Conservation (phyloP, 2,113 vertebrate genomes). For the Nibea albiflora region DNA sequence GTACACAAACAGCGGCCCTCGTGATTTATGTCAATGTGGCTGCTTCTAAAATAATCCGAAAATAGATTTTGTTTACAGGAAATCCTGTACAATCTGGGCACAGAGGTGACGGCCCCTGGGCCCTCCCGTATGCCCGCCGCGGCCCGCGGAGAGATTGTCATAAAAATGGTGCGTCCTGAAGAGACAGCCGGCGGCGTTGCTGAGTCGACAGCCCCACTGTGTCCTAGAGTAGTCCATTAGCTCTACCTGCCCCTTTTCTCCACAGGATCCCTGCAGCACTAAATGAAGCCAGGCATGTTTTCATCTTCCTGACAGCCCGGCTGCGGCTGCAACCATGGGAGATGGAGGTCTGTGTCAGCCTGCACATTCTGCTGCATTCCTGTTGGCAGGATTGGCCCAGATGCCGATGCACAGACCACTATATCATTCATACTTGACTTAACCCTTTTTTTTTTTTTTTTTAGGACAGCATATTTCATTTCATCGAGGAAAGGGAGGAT, state of each 20-base stretch:
- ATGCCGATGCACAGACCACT: constrained; percentile 55
- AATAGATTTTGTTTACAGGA: constrained; percentile 74
- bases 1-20: constrained; percentile 20
- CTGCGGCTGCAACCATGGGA: constrained; percentile 67
- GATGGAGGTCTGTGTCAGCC: constrained; percentile 72
- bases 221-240: constrained; percentile 81
- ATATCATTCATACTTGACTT: constrained; percentile 42
- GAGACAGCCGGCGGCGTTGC: constrained; percentile 73
- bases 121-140: constrained; percentile 21
- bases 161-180: constrained; percentile 68
- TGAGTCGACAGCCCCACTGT: constrained; percentile 80
- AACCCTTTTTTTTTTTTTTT: constrained; percentile 21
- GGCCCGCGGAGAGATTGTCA: constrained; percentile 71
- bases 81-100: constrained; percentile 58
- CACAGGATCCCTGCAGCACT: constrained; percentile 76
- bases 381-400: constrained; percentile 52
- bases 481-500: neutral
- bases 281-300: constrained; percentile 82
- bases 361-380: constrained; percentile 55
- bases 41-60: constrained; percentile 33
- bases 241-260: constrained; percentile 79
- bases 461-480: constrained; percentile 21
- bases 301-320: constrained; percentile 80
- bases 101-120: constrained; percentile 56
- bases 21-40: constrained; percentile 21